Evolutionary conservation across 1,140 invertebrate species (phyloP).

Genomic region (Megalonaias nervosa): DNA sequence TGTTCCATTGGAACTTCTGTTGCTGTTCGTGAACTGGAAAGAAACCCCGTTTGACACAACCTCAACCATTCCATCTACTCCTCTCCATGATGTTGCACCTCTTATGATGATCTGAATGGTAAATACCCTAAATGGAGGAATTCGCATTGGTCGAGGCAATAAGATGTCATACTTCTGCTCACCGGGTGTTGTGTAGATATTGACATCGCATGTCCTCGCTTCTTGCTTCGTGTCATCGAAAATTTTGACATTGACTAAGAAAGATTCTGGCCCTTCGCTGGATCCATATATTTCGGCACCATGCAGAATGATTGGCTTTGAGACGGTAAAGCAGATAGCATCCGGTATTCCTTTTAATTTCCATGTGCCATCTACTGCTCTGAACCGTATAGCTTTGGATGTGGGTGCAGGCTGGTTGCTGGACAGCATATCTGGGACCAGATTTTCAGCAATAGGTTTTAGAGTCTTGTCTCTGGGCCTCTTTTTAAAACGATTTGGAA

Average conservation of each 20-base stretch:
- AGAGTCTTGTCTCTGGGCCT: conserved; percentile 12
- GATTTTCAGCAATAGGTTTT: conserved; percentile 12
- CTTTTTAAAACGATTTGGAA: conserved; percentile 25
- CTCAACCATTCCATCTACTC: conserved; percentile 13
- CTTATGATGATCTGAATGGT: conserved; percentile 23
- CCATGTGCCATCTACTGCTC: conserved; percentile 30
- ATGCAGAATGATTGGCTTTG: conserved; percentile 27
- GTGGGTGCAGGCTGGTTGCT: conserved; percentile 11
- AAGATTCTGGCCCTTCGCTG: conserved; percentile 21
- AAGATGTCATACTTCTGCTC: conserved; percentile 22
- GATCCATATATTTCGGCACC: conserved; percentile 26
- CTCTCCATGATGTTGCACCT: conserved; percentile 25
- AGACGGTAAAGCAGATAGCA: conserved; percentile 26
- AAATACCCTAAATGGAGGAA: conserved; percentile 23
- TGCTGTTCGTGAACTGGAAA: conserved; percentile 23
- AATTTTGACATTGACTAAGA: conserved; percentile 16
- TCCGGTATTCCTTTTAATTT: conserved; percentile 25
- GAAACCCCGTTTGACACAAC: conserved; percentile 19
- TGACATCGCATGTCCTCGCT: conserved; percentile 15
- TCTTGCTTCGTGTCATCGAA: conserved; percentile 28
- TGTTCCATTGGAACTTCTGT: conserved; percentile 25
- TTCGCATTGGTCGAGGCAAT: conserved; percentile 21
- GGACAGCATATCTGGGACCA: conserved; percentile 15
- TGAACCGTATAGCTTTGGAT: conserved; percentile 13
- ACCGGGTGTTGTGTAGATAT: conserved; percentile 12